A percentile compares a stretch with the other conserved stretches of the same genome.
phyloP scores from a whole-genome alignment of 2,888 invertebrate genomes.

The Cephonodes hylas region DNA sequence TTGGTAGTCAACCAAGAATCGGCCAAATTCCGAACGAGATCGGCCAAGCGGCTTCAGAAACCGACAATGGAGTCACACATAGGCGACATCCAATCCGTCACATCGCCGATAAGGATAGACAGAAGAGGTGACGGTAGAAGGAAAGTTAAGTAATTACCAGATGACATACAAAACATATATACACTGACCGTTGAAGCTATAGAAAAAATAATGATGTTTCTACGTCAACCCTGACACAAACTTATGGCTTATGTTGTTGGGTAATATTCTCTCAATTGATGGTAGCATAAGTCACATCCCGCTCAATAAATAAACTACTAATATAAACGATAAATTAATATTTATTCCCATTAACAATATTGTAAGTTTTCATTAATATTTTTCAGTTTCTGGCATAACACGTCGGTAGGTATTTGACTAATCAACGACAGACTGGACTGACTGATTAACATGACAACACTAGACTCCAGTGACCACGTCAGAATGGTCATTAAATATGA shows the following conservation, averaged over 20 bases:
- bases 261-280: too few relatives aligned
- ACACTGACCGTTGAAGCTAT: not conserved
- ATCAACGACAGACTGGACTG: not conserved
- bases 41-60: constrained; percentile 54
- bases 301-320: not conserved
- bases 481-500: too few relatives aligned
- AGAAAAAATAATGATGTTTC: not conserved
- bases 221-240: not conserved
- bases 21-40: constrained; percentile 58
- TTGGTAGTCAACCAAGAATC: constrained; percentile 50
- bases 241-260: not conserved
- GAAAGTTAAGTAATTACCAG: not conserved
- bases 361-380: not conserved
- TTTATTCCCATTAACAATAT: not conserved
- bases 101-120: constrained; percentile 47
- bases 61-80: constrained; percentile 40
- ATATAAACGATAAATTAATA: not conserved
- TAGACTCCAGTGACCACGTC: not conserved
- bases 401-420: not conserved
- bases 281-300: not conserved
- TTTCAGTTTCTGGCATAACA: not conserved
- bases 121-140: constrained; percentile 40
- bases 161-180: too few relatives aligned
- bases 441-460: not conserved
- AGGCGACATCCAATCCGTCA: constrained; percentile 44